These are phyloP conservation scores for Pachyramphus minor DNA, from an alignment of 2,113 vertebrate species.

Conservation along the genomic window DNA sequence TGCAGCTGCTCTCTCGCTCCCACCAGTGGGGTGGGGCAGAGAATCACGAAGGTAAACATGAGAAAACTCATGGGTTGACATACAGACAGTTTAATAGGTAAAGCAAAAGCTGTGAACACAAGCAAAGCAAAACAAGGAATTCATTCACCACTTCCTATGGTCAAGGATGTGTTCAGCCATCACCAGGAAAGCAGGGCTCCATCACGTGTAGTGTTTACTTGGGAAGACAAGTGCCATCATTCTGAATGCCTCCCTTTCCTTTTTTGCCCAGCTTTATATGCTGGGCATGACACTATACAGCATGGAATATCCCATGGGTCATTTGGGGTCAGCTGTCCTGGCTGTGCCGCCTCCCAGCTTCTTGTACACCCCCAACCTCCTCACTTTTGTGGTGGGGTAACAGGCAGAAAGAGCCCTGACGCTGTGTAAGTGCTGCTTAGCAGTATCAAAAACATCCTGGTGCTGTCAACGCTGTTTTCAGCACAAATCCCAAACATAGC, in stretches of 20 bases:
- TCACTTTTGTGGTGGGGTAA: neutral
- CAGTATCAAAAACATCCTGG: neutral
- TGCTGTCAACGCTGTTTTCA: neutral
- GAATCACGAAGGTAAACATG: neutral
- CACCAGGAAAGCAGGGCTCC: neutral
- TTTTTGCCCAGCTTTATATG: neutral
- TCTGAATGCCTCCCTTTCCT: rapidly evolving
- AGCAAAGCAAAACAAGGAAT: neutral
- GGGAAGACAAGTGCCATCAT: rapidly evolving
- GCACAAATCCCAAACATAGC: neutral
- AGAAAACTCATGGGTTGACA: neutral
- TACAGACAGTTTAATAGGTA: neutral
- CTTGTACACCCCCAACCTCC: neutral
- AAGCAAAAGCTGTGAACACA: neutral
- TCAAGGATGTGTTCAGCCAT: neutral
- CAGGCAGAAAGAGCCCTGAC: neutral
- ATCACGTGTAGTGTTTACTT: neutral
- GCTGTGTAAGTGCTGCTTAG: neutral
- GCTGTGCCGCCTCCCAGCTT: neutral
- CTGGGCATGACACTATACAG: too few species aligned
- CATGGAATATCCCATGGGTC: neutral
- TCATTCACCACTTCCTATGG: neutral
- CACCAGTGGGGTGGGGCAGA: too few species aligned
- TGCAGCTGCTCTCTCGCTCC: neutral
- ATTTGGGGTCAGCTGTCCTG: neutral